Conservation (phyloP, 2,113 vertebrate species). For the Gallinago undulata region DNA sequence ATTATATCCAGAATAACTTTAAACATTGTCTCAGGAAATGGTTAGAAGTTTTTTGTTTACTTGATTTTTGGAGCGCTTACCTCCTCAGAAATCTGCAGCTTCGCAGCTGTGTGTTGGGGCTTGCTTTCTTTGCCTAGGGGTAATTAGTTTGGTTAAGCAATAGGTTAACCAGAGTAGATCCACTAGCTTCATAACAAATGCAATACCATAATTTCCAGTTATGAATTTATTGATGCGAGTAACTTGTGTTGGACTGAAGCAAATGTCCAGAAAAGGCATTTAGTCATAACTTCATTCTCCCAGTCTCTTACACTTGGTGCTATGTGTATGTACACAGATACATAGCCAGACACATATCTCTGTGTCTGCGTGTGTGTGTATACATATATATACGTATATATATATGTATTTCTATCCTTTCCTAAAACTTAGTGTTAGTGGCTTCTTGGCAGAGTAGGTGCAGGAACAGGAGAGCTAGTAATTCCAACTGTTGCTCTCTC, state of each 20-base stretch:
- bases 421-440: not conserved
- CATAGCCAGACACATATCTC: not conserved
- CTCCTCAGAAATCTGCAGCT: not conserved
- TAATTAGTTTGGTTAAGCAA: not conserved
- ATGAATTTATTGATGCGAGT: not conserved
- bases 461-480: not conserved
- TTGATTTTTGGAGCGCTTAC: not conserved
- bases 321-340: not conserved
- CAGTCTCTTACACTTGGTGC: not conserved
- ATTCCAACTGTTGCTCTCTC: not conserved
- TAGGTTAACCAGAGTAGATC: not conserved
- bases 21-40: not conserved
- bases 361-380: not conserved
- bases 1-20: not conserved
- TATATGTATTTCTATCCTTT: not conserved
- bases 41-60: slow-evolving; percentile 4
- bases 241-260: not conserved
- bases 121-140: not conserved
- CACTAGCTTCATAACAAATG: not conserved
- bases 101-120: not conserved
- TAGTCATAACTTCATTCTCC: not conserved
- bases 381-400: no score
- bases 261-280: not conserved
- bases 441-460: not conserved
- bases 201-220: not conserved